These are phyloP conservation scores for Eudyptes chrysolophus DNA, from an alignment of 2,113 vertebrate genomes.

Conservation along the genomic window DNA sequence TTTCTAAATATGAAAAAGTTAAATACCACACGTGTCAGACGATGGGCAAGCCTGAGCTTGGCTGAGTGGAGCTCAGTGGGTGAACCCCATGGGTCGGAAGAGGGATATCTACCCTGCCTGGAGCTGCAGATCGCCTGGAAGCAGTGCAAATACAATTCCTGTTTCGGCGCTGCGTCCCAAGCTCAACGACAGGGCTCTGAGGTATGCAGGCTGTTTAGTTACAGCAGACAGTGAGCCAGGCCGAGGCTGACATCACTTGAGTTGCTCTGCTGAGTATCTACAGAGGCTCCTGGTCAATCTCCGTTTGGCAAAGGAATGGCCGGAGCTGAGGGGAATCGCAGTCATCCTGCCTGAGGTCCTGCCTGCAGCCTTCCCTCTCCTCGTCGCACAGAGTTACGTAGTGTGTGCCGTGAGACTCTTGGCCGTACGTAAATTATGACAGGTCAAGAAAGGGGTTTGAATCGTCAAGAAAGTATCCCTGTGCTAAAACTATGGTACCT, in stretches of 20 bases:
- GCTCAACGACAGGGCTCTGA: not conserved
- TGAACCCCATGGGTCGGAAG: not conserved
- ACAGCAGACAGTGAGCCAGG: not conserved
- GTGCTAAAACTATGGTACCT: not conserved
- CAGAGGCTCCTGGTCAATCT: not conserved
- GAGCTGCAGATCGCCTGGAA: not conserved
- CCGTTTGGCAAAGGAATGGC: not conserved
- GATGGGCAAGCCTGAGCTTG: not conserved
- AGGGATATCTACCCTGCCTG: not conserved
- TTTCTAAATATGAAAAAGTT: not conserved
- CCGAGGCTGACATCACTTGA: not conserved
- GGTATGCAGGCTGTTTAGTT: not conserved
- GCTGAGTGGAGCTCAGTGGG: not conserved
- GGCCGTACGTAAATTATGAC: no score
- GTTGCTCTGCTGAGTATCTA: not conserved
- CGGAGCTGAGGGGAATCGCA: rapidly evolving
- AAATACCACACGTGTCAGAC: not conserved
- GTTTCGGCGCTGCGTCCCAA: rapidly evolving
- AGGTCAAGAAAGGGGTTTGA: not conserved
- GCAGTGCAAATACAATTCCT: not conserved
- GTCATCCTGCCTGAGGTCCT: not conserved
- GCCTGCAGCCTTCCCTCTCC: not conserved
- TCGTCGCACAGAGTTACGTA: not conserved
- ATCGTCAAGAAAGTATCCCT: not conserved
- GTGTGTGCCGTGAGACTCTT: not conserved